Percentiles rank a stretch among this genome's conserved stretches.
Evolutionary conservation across 92 coral and sea anemone genomes (phyloP).

Genomic region (Epizoanthus ramosus): DNA sequence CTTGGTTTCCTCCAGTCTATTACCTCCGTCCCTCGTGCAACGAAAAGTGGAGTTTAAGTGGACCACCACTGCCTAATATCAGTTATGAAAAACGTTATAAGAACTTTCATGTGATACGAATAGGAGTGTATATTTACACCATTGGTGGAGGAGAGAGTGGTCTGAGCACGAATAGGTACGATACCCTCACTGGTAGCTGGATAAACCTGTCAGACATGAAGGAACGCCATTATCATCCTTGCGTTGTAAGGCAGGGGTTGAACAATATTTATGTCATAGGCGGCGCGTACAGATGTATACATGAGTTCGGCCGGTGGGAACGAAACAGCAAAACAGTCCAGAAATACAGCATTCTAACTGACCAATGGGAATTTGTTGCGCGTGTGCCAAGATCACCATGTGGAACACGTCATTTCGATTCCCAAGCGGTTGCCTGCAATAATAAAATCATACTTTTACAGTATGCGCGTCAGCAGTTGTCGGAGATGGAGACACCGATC

Average conservation of each 20-base stretch:
- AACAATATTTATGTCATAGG: background rate
- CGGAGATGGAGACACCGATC: background rate
- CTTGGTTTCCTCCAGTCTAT: no score
- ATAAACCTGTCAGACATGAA: background rate
- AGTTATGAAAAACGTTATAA: no score
- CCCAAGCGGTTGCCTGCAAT: background rate
- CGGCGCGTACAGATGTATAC: background rate
- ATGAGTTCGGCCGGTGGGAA: no score
- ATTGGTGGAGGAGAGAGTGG: background rate
- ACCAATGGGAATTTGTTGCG: background rate
- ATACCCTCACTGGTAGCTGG: background rate
- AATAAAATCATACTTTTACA: background rate
- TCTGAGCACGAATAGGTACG: background rate
- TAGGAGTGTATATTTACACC: background rate
- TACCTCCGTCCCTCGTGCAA: no score
- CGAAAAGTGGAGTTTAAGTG: background rate
- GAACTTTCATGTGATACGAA: background rate
- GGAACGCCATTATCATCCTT: background rate
- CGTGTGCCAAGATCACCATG: background rate
- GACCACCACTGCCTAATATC: no score
- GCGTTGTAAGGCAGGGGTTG: background rate
- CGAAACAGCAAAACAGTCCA: background rate
- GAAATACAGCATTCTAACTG: background rate
- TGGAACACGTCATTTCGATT: background rate
- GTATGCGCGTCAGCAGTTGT: background rate